Evolutionary conservation across 2,888 invertebrate genomes (phyloP).

Genomic region (Melinopterus prodromus): DNA sequence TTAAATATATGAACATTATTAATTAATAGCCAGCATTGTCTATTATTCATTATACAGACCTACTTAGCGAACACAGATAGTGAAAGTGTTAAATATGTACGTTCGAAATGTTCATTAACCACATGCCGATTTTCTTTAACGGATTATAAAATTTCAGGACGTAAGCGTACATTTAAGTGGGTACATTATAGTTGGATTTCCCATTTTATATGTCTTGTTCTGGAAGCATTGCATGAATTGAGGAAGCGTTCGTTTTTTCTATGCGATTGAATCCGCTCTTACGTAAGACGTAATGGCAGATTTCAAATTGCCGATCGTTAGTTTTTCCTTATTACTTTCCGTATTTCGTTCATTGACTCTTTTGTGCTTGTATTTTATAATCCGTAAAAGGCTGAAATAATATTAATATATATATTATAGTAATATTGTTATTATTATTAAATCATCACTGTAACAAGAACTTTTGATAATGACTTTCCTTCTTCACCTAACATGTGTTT

Average conservation of each 20-base stretch:
- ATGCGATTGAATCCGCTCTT: not conserved
- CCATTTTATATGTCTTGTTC: not conserved
- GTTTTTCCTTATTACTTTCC: not conserved
- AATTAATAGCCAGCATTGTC: too few species aligned
- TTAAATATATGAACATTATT: too few species aligned
- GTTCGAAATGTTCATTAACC: not conserved
- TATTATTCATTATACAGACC: too few species aligned
- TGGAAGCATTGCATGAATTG: not conserved
- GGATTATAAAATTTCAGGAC: not conserved
- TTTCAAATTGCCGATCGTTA: not conserved
- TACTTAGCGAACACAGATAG: not conserved
- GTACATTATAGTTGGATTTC: not conserved
- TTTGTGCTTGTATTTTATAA: not conserved
- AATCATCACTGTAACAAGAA: not conserved
- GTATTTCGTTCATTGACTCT: not conserved
- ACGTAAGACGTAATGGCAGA: not conserved
- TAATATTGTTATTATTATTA: too few species aligned
- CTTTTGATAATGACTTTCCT: too few species aligned
- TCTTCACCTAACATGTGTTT: too few species aligned
- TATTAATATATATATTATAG: too few species aligned
- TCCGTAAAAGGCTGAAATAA: not conserved
- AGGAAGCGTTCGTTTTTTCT: not conserved
- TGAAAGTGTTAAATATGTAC: constrained; percentile 25
- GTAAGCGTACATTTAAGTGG: not conserved
- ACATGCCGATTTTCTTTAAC: not conserved